phyloP scores from a whole-genome alignment of 2,888 invertebrate species.

The Eristalis pertinax region DNA sequence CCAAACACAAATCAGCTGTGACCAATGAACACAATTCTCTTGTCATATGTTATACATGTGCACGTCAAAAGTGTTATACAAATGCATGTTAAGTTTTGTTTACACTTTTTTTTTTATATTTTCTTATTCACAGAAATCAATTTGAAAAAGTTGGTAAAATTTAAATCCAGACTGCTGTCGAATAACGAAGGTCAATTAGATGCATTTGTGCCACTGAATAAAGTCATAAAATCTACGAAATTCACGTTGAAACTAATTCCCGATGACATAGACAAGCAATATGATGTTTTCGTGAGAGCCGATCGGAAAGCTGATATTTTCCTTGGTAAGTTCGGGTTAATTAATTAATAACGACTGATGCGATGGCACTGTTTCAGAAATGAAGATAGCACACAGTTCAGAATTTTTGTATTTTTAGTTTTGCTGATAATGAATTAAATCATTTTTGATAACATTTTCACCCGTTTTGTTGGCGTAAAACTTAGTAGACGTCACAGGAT shows the following conservation, averaged over 20 bases:
- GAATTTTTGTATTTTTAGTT: constrained; percentile 19
- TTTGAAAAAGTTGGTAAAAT: constrained; percentile 79
- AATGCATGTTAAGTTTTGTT: constrained; percentile 20
- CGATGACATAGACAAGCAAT: constrained; percentile 73
- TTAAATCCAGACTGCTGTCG: constrained; percentile 74
- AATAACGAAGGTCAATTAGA: constrained; percentile 76
- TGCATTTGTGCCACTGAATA: constrained; percentile 79
- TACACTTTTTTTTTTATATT: constrained; percentile 38
- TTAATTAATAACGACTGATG: neutral
- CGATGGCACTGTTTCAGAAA: neutral
- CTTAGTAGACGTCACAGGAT: constrained; percentile 4
- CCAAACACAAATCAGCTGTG: constrained; percentile 63
- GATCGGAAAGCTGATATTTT: constrained; percentile 79
- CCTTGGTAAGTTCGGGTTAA: constrained; percentile 75
- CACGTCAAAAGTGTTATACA: constrained; percentile 57
- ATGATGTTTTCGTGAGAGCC: constrained; percentile 78
- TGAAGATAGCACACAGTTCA: neutral
- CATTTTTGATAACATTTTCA: constrained; percentile 59
- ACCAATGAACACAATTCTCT: constrained; percentile 17
- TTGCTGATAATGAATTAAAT: constrained; percentile 52
- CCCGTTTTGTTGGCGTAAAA: constrained; percentile 36
- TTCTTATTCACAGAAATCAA: constrained; percentile 77
- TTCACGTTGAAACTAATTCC: constrained; percentile 78
- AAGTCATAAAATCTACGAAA: constrained; percentile 77
- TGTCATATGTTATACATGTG: constrained; percentile 44